Conservation (phyloP, 2,113 vertebrate genomes). For the Scomber scombrus region DNA sequence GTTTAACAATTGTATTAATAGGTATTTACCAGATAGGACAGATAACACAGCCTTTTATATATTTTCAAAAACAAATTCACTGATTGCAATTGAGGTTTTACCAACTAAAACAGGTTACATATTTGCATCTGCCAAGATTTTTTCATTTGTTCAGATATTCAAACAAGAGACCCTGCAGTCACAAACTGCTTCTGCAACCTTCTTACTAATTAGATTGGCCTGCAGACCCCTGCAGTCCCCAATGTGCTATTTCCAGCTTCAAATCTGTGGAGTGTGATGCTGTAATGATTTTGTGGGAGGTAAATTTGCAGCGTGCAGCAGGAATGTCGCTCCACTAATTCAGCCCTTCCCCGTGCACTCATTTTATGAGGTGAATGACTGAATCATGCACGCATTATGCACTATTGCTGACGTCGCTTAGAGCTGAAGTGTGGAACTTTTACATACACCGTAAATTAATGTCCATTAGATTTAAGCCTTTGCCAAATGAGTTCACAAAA, state of each 20-base stretch:
- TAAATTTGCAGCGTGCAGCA: conserved; percentile 69
- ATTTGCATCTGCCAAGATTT: neutral
- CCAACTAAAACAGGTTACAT: neutral
- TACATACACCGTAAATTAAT: no score
- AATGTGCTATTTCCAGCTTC: conserved; percentile 45
- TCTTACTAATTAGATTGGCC: conserved; percentile 44
- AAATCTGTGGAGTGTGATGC: conserved; percentile 49
- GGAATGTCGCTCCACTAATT: conserved; percentile 70
- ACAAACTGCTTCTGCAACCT: conserved; percentile 38
- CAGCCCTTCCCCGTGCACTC: conserved; percentile 49
- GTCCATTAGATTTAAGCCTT: no score
- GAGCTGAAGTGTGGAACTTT: conserved; percentile 51
- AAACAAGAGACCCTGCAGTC: conserved; percentile 16
- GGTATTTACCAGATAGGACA: no score
- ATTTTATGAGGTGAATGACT: conserved; percentile 52
- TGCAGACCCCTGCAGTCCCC: conserved; percentile 55
- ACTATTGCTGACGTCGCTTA: conserved; percentile 42
- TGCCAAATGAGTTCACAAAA: no score
- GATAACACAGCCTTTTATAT: no score
- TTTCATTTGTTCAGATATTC: conserved; percentile 18
- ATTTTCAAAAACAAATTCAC: no score
- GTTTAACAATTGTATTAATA: no score
- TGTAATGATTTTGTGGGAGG: conserved; percentile 77
- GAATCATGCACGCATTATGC: conserved; percentile 27
- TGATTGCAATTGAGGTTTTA: neutral